Evolutionary conservation across 2,797 vertebrate genomes (phyloP), one percentile per base, ranked within the genome.

Genomic region (Nasua narica): DNA sequence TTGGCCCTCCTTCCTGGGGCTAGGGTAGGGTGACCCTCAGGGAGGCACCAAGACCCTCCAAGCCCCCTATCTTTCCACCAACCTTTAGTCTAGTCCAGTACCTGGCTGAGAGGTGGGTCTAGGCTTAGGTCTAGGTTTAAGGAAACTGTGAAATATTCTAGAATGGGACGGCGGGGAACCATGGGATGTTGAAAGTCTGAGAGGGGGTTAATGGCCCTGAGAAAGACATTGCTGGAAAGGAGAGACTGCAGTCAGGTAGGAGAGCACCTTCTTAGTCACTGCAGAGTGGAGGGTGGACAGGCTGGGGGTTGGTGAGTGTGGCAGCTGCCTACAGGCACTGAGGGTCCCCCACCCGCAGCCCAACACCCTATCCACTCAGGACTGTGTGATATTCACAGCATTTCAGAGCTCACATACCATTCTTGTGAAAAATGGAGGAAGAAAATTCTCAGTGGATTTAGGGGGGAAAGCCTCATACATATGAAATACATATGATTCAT

Each of bases 231-330:
- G 23, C 32, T 60, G 35, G 32, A 62, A 67, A 58, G 70, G 23
- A 37, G 43, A 14, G 27, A n/a, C 54, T 43, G 70, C 27, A 18
- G 23, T 19, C 25, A 11, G 10, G 18, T 40, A 9, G 11, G 29
- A 40, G 35, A 12, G 3, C 0, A 3, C 58, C 46, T 52, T 87
- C 40, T 88, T 16, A 54, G 52, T 18, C 0, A 0, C 3, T 8
- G 12, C 32, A 10, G 29, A 15, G 43, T 11, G 78, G 43, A 52
- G 43, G 15, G 12, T 37, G 27, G 70, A 37, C 69, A 43, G 25
- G 5, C 1, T 1, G 0, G 14, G 14, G 7, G 3, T 18, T 23
- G 15, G 27, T 27, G 15, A 15, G 48, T 23, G 25, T 16, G 5
- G 37, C 5, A 35, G 52, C 60, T 56, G 7, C 10, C 21, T 1